Base-by-base conservation (phyloP, 2,888 invertebrate species). In the Trissonchulus sp. region DNA sequence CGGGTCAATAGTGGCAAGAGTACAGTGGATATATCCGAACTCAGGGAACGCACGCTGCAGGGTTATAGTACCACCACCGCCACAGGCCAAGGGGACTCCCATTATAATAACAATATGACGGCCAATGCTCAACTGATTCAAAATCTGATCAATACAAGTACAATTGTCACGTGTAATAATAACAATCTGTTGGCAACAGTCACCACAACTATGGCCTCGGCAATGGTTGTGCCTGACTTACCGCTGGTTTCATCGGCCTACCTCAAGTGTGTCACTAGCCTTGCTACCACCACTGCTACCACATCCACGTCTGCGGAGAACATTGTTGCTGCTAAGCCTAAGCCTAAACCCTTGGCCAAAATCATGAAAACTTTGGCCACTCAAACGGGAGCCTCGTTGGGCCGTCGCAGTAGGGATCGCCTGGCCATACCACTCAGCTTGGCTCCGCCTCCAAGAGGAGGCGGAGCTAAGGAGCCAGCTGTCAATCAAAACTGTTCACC, bases 351-450 rank as follows among this genome's bases (percentile, higher is more conserved):
- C 48, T 48, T 65, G 8, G 8, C 68, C n/a, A 65, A 65, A 28
- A 65, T 69, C 2, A 36, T 73, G 63, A 73, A 73, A 33, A n/a
- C 74, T 3, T 36, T 73, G 35, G 2, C 74, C 2, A 73, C 74
- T 23, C 74, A 73, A 36, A 73, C 74, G 18, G 68, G 68, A 8
- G 8, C 68, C n/a, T 65, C 68, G 8, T 65, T 65, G 35, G 35
- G 68, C n/a, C 68, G 68, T 65, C 68, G 68, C 18, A 15, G 8
- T 15, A 8, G 8, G 48, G 48, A 48, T 23, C 48, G 48, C 23
- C 8, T 23, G 8, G 48, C 48, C 48, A 48, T 48, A 48, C 48
- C 48, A 48, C 23, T 23, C 48, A 23, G 8, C 23, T 15, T 48
- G 48, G 48, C 48, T 15, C 48, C 48, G 23, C 8, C 8, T 15